Evolutionary conservation across 1,140 invertebrate genomes (phyloP).

Genomic region (Gonioctena quinquepunctata): DNA sequence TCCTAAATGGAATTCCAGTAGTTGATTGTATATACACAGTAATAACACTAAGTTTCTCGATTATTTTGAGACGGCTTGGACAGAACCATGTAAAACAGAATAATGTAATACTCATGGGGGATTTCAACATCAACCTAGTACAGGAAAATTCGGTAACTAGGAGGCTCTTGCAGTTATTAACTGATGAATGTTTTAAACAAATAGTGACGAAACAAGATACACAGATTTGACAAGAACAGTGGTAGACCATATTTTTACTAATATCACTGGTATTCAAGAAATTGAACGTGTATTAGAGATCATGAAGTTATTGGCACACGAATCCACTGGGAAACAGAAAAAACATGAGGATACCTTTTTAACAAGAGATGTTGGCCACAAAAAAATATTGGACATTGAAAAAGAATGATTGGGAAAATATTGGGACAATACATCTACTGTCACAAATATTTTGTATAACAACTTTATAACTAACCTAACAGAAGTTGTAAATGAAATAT

Average conservation of each 20-base stretch:
- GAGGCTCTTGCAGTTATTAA: background rate
- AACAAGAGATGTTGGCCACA: background rate
- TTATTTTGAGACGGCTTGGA: no score
- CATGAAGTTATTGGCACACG: slow-evolving; percentile 6
- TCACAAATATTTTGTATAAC: background rate
- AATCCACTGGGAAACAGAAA: background rate
- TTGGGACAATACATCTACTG: no score
- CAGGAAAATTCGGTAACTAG: background rate
- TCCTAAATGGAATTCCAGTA: background rate
- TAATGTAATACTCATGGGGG: slow-evolving; percentile 4
- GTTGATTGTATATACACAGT: background rate
- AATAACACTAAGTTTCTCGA: no score
- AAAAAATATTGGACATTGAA: no score
- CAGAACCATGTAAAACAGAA: background rate
- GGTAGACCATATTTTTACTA: slow-evolving; percentile 19
- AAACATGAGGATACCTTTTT: background rate
- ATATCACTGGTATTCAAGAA: slow-evolving; percentile 1
- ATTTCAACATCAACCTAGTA: slow-evolving; percentile 18
- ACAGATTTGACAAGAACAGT: slow-evolving; percentile 6
- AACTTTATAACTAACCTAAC: slow-evolving; percentile 11
- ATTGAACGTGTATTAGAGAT: slow-evolving; percentile 8
- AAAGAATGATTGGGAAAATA: no score
- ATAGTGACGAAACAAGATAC: slow-evolving; percentile 10
- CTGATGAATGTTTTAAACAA: slow-evolving; percentile 19
- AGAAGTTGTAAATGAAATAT: slow-evolving; percentile 13